phyloP scores from a whole-genome alignment of 2,113 vertebrate genomes.

The Eublepharis macularius region DNA sequence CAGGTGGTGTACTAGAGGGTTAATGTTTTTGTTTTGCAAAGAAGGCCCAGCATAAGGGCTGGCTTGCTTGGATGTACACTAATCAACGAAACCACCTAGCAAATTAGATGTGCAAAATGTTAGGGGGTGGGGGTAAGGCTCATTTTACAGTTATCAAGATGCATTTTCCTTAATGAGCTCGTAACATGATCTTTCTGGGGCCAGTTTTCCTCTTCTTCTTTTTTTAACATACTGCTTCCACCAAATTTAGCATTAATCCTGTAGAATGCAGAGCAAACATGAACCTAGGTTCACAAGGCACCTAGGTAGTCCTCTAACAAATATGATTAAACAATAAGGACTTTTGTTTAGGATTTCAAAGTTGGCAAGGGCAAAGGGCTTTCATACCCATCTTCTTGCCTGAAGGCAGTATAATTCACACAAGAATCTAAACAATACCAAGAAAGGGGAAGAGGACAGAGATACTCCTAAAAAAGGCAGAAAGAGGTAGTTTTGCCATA shows the following conservation, averaged over 20 bases:
- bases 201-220: background rate
- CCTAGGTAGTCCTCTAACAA: background rate
- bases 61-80: constrained; percentile 51
- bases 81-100: constrained; percentile 62
- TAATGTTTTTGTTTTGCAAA: constrained; percentile 70
- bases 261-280: constrained; percentile 1
- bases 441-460: too few species aligned
- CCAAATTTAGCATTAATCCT: background rate
- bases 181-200: constrained; percentile 59
- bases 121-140: constrained; percentile 49
- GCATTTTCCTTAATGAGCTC: constrained; percentile 54
- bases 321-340: background rate
- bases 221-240: constrained; percentile 32
- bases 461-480: background rate
- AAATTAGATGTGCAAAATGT: constrained; percentile 56
- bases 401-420: background rate
- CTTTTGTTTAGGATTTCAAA: background rate
- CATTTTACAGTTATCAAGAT: constrained; percentile 56
- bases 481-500: too few species aligned
- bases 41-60: constrained; percentile 53
- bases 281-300: fast-evolving
- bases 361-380: background rate
- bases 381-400: background rate
- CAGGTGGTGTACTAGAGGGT: constrained; percentile 72
- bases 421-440: background rate